Evolutionary conservation across 1,140 invertebrate species (phyloP), one percentile per base, ranked within the genome.

Genomic region (Leptoteleia sp.): DNA sequence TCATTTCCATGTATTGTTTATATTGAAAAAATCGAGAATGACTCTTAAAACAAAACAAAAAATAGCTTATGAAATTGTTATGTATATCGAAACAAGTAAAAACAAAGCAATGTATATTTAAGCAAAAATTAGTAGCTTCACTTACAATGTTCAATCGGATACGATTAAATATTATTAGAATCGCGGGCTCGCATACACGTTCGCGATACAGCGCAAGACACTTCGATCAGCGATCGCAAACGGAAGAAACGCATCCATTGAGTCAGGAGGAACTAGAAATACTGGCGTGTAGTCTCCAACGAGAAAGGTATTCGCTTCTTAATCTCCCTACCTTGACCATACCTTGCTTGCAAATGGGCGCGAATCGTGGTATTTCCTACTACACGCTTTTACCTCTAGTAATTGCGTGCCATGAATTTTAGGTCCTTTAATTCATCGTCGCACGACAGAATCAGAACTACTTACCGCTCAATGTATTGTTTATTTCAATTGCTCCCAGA

Each of bases 301-400:
- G 85, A 82, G 84, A 88, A 87, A 88, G 87, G 83, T 84, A 83
- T 84, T 84, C 84, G 73, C 82, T 84, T 57, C 78, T 80, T 80
- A 80, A 76, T 76, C 78, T 80, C 78, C 78, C 78, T 76, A 80
- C 79, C 79, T 77, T 80, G 68, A 76, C 73, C 79, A 76, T 76
- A 72, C 68, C 61, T 37, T 64, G 35, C 54, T 64, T 48, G 45
- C 65, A 57, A 72, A 79, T 65, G 76, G 62, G 68, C 68, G 76
- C 57, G 45, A 80, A 71, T 73, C 79, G 65, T 48, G 57, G 25
- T 59, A 73, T 76, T 80, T 80, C 72, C 55, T 62, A 67, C 59
- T 59, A 64, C 67, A 57, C 45, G 55, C 77, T 80, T 76, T 80
- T 80, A 75, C 77, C 65, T 71, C 48, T 17, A 19, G 13, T 13